These are phyloP conservation scores for Odontothrips loti DNA, from an alignment of 2,888 invertebrate genomes.

Conservation along the genomic window DNA sequence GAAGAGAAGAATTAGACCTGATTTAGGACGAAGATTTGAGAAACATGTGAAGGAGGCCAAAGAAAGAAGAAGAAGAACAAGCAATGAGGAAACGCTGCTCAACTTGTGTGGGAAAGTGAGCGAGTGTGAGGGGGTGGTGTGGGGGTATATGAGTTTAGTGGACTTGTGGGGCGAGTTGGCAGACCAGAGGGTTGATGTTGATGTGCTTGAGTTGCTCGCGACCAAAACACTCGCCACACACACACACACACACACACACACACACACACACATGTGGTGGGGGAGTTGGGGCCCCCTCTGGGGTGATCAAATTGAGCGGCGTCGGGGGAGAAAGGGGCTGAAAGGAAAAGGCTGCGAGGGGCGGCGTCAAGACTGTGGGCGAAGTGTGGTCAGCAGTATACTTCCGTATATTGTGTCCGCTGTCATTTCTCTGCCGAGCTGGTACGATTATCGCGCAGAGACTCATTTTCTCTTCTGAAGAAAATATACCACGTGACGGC, in stretches of 20 bases:
- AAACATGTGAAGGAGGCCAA: no score
- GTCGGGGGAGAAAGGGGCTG: neutral
- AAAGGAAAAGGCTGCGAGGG: neutral
- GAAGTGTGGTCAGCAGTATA: neutral
- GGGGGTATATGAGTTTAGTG: slow-evolving; percentile 9
- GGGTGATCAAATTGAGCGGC: slow-evolving; percentile 13
- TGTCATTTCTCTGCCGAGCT: neutral
- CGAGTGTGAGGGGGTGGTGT: neutral
- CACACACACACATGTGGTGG: neutral
- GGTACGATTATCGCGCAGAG: no score
- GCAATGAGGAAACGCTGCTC: neutral
- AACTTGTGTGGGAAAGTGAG: slow-evolving; percentile 1
- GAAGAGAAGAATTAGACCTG: no score
- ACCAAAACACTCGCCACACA: neutral
- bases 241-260: neutral
- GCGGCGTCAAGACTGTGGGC: neutral
- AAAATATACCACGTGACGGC: no score
- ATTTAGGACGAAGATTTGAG: no score
- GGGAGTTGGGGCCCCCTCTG: neutral
- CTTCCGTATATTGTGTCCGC: neutral
- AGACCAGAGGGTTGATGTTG: slow-evolving; percentile 3
- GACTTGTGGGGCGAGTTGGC: neutral
- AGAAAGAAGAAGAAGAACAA: no score
- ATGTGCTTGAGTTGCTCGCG: neutral
- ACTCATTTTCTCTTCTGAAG: no score